A percentile compares a stretch with the other conserved stretches of the same genome.
These are phyloP conservation scores for Toxostoma redivivum DNA, from an alignment of 2,113 vertebrate species.

Conservation along the genomic window DNA sequence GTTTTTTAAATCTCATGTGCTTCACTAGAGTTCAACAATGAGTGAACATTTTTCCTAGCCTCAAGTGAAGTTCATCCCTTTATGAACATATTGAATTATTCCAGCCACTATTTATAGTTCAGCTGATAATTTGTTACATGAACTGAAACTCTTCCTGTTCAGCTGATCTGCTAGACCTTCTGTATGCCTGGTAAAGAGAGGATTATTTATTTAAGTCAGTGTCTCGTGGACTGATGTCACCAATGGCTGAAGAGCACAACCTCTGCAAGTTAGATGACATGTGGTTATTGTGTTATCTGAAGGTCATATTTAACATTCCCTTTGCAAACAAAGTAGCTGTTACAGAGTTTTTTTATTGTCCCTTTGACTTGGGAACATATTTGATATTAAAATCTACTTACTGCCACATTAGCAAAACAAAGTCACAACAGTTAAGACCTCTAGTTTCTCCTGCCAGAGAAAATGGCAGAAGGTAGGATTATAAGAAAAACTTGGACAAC, in stretches of 20 bases:
- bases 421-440: background rate
- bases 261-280: background rate
- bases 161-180: background rate
- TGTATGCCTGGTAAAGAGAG: background rate
- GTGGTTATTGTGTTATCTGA: background rate
- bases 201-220: background rate
- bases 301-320: background rate
- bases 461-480: background rate
- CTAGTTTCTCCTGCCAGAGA: background rate
- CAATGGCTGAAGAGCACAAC: background rate
- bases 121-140: background rate
- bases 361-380: background rate
- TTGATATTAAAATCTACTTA: background rate
- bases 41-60: slow-evolving; percentile 22
- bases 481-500: background rate
- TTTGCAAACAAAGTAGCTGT: background rate
- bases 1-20: background rate
- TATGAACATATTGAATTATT: slow-evolving; percentile 21
- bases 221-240: background rate
- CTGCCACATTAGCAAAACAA: background rate
- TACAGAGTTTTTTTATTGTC: background rate
- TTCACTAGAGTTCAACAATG: background rate
- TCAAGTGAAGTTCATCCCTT: background rate
- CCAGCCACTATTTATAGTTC: slow-evolving; percentile 4
- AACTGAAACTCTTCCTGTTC: slow-evolving; percentile 12